These are phyloP conservation scores for Drepanosiphum platanoidis DNA, from an alignment of 2,888 invertebrate genomes.

Conservation along the genomic window DNA sequence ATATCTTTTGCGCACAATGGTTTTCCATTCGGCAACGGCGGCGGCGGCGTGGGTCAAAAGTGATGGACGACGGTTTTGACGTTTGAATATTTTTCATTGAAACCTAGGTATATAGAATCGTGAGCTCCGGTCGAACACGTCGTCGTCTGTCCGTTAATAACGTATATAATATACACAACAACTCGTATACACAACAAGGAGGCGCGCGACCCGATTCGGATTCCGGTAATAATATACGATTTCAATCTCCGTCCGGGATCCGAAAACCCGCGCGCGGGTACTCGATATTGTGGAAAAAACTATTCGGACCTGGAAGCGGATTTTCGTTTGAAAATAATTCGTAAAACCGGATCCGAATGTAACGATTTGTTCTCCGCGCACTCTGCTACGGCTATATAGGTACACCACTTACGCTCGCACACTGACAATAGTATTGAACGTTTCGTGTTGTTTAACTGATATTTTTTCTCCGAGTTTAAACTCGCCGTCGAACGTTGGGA, in stretches of 20 bases:
- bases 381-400: no score
- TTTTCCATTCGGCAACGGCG: no score
- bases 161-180: no score
- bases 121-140: background rate
- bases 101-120: background rate
- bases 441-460: background rate
- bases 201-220: background rate
- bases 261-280: background rate
- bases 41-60: background rate
- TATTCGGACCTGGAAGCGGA: no score
- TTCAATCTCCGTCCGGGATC: background rate
- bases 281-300: no score
- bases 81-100: background rate
- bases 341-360: background rate
- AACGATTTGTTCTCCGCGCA: no score
- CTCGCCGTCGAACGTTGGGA: no score
- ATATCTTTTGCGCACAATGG: background rate
- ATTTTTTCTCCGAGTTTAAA: background rate
- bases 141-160: background rate
- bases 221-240: background rate
- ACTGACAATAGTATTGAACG: no score
- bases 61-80: slow-evolving; percentile 5
- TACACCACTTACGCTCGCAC: no score
- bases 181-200: no score
- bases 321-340: background rate